phyloP scores from a whole-genome alignment of 2,888 invertebrate genomes.

The Chrysolina americana region DNA sequence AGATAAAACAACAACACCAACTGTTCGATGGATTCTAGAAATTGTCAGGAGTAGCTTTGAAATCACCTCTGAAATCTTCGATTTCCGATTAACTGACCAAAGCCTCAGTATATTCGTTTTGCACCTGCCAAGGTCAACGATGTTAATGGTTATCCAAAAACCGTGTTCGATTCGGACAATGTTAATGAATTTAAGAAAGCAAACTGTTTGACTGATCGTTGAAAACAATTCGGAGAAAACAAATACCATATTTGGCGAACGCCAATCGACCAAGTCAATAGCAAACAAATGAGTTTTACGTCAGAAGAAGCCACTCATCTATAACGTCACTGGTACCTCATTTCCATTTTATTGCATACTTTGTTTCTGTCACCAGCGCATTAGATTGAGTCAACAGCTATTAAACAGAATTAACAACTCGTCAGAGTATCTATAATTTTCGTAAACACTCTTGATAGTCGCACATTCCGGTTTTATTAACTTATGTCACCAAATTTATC shows the following conservation, averaged over 20 bases:
- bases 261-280: not conserved
- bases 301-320: conserved; percentile 7
- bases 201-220: not conserved
- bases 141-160: not conserved
- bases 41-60: too few relatives aligned
- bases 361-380: not conserved
- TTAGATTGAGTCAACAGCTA: conserved; percentile 4
- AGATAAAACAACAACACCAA: too few relatives aligned
- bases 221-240: conserved; percentile 1
- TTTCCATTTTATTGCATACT: conserved; percentile 19
- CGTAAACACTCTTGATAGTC: not conserved
- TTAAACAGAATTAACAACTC: conserved; percentile 6
- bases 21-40: too few relatives aligned
- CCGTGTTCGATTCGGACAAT: conserved; percentile 7
- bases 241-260: conserved; percentile 5
- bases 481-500: not conserved
- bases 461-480: not conserved
- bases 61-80: too few relatives aligned
- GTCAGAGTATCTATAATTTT: not conserved
- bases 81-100: too few relatives aligned
- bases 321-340: conserved; percentile 13
- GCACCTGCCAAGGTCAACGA: not conserved
- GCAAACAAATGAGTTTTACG: not conserved
- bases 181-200: not conserved
- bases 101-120: not conserved